Evolutionary conservation across 2,888 invertebrate species (phyloP).

Genomic region (Chaitophorus viminalis): DNA sequence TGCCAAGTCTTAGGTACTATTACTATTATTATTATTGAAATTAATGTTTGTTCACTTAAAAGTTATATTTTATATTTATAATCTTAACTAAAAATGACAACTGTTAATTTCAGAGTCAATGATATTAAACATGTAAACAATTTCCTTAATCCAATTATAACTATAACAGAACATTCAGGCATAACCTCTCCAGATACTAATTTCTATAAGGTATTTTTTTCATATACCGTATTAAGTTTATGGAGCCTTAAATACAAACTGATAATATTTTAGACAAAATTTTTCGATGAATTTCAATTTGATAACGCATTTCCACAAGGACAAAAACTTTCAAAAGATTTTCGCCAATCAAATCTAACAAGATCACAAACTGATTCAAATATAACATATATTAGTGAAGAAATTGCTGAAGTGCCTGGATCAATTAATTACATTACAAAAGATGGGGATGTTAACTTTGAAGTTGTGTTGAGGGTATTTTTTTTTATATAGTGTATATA

Average conservation of each 20-base stretch:
- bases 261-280: slow-evolving; percentile 16
- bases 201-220: slow-evolving; percentile 64
- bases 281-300: slow-evolving; percentile 46
- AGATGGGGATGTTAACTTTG: slow-evolving; percentile 93
- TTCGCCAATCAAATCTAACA: slow-evolving; percentile 75
- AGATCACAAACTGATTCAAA: slow-evolving; percentile 93
- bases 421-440: slow-evolving; percentile 92
- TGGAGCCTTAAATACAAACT: background rate
- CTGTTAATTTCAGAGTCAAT: slow-evolving; percentile 39
- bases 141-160: slow-evolving; percentile 92
- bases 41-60: background rate
- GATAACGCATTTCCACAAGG: slow-evolving; percentile 45
- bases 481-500: background rate
- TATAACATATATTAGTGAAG: slow-evolving; percentile 86
- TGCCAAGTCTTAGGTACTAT: slow-evolving; percentile 91
- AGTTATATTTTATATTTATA: no score
- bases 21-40: background rate
- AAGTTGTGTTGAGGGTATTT: slow-evolving; percentile 82
- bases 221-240: background rate
- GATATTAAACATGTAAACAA: slow-evolving; percentile 67
- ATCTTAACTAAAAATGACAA: no score
- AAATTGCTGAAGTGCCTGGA: slow-evolving; percentile 88
- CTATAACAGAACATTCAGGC: slow-evolving; percentile 91
- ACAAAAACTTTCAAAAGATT: slow-evolving; percentile 64
- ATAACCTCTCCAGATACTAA: slow-evolving; percentile 49